phyloP scores from a whole-genome alignment of 2,888 invertebrate species.

The Dryadula phaetusa region DNA sequence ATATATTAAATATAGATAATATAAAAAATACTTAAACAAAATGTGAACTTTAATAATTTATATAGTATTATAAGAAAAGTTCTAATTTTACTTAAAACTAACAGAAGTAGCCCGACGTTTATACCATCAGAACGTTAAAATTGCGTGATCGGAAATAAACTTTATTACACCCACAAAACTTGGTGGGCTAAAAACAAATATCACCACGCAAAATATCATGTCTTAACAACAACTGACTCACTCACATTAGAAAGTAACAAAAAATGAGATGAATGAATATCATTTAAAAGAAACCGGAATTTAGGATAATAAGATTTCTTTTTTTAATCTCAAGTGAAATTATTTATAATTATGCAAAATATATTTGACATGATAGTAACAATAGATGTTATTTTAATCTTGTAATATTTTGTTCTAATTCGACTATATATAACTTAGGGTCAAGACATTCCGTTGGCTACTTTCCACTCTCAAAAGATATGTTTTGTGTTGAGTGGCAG shows the following conservation, averaged over 20 bases:
- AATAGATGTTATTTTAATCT: slow-evolving; percentile 4
- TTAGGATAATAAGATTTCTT: slow-evolving; percentile 33
- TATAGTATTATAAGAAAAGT: too few species aligned
- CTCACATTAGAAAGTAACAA: slow-evolving; percentile 41
- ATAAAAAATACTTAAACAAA: background rate
- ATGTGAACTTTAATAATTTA: too few species aligned
- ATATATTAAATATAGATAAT: too few species aligned
- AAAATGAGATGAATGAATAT: slow-evolving; percentile 33
- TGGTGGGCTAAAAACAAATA: slow-evolving; percentile 21
- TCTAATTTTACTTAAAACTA: too few species aligned
- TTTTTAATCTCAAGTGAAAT: slow-evolving; percentile 13
- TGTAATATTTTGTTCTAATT: background rate
- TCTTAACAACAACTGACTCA: slow-evolving; percentile 33
- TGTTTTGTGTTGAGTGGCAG: too few species aligned
- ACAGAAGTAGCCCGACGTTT: too few species aligned
- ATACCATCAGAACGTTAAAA: too few species aligned
- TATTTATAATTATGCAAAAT: slow-evolving; percentile 12
- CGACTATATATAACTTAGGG: too few species aligned
- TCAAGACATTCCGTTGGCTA: too few species aligned
- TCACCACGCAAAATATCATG: slow-evolving; percentile 28
- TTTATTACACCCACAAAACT: background rate
- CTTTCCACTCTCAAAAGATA: too few species aligned
- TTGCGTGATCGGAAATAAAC: background rate
- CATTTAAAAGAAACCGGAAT: slow-evolving; percentile 35
- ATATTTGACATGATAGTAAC: background rate